phyloP scores from a whole-genome alignment of 2,888 invertebrate genomes.

The Ennomos fuscantarius region DNA sequence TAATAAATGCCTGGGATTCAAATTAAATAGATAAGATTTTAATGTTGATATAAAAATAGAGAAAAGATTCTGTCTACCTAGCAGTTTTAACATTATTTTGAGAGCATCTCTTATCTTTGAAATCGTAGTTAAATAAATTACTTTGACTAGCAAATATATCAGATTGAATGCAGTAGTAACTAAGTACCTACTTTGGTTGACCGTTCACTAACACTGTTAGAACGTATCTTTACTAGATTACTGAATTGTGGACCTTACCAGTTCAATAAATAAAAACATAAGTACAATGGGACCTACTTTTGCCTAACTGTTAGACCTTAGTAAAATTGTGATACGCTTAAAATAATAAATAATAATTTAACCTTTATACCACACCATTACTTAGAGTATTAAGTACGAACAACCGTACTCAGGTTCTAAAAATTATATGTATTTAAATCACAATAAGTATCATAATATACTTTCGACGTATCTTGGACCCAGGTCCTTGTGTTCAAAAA shows the following conservation, averaged over 20 bases:
- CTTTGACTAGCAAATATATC: conserved; percentile 10
- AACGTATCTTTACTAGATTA: conserved; percentile 13
- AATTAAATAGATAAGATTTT: conserved; percentile 63
- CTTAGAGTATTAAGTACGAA: conserved; percentile 17
- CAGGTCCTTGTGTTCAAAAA: conserved; percentile 17
- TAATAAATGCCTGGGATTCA: conserved; percentile 76
- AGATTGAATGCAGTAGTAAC: conserved; percentile 10
- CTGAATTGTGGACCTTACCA: conserved; percentile 39
- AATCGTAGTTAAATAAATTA: conserved; percentile 10
- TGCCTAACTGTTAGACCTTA: conserved; percentile 68
- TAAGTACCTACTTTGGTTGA: conserved; percentile 7
- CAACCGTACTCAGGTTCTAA: conserved; percentile 7
- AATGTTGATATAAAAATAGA: conserved; percentile 50
- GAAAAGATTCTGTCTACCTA: conserved; percentile 20
- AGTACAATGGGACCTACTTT: conserved; percentile 70
- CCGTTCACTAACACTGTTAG: conserved; percentile 7
- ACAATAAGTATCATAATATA: conserved; percentile 4
- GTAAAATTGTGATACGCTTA: conserved; percentile 60
- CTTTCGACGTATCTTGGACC: conserved; percentile 10
- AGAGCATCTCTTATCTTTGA: conserved; percentile 21
- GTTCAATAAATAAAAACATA: conserved; percentile 56
- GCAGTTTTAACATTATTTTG: conserved; percentile 23
- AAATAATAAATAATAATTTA: conserved; percentile 45
- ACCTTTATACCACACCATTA: conserved; percentile 29
- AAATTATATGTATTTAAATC: conserved; percentile 10